These are phyloP conservation scores for Microcebus ravelobensis DNA, from an alignment of 2,113 vertebrate genomes.

Conservation along the genomic window DNA sequence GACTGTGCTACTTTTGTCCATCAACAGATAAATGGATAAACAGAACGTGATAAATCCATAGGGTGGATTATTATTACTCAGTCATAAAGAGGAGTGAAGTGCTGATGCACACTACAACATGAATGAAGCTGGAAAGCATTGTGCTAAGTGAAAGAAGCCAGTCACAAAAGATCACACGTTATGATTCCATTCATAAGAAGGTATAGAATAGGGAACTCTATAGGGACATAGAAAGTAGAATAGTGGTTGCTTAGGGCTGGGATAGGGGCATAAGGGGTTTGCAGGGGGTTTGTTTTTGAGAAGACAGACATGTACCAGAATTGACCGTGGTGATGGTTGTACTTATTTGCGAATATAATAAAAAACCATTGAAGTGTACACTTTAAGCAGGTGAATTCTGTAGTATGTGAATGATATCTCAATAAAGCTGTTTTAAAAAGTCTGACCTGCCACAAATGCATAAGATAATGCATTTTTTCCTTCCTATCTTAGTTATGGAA, in stretches of 20 bases:
- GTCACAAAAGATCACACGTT: background rate
- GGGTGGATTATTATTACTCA: background rate
- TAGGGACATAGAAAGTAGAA: background rate
- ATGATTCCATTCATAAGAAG: background rate
- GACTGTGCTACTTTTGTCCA: background rate
- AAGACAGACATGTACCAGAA: background rate
- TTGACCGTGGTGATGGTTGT: background rate
- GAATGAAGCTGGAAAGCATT: background rate
- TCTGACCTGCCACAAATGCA: background rate
- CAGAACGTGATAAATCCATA: background rate
- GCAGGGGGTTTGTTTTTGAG: background rate
- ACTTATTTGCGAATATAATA: background rate
- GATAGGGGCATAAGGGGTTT: background rate
- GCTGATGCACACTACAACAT: background rate
- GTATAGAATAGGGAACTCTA: background rate
- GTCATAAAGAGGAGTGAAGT: background rate
- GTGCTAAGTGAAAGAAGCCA: background rate
- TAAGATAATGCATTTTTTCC: background rate
- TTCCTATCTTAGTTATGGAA: background rate
- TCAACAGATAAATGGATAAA: background rate
- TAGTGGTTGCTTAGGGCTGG: background rate
- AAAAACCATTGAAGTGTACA: background rate
- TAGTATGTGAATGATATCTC: background rate
- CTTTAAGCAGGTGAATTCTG: background rate
- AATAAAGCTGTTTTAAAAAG: slow-evolving; percentile 5